Percentiles rank a stretch among this genome's conserved stretches.
Evolutionary conservation across 2,888 invertebrate species (phyloP).

Genomic region (Plagiodera versicolora): DNA sequence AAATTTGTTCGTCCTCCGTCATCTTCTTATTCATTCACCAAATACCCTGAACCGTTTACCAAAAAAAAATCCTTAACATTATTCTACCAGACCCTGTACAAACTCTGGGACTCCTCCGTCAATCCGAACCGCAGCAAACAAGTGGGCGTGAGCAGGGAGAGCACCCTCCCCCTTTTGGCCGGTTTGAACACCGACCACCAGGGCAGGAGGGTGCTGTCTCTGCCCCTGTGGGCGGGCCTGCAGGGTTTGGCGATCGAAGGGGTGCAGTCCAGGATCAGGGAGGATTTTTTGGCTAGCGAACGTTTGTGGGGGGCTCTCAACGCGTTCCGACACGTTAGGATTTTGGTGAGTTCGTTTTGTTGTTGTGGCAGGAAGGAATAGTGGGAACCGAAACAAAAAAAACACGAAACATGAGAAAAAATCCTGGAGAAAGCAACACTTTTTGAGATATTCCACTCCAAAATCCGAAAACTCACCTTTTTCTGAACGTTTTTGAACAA

Average conservation of each 20-base stretch:
- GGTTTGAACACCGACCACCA: constrained; percentile 59
- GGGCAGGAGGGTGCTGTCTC: constrained; percentile 68
- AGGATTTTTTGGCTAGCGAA: constrained; percentile 74
- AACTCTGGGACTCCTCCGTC: constrained; percentile 52
- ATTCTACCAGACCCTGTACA: constrained; percentile 49
- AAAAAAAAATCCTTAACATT: constrained; percentile 42
- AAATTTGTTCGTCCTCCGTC: too few species aligned
- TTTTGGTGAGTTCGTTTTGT: constrained; percentile 61
- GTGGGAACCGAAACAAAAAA: too few species aligned
- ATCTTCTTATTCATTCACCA: too few species aligned
- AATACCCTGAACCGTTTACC: too few species aligned
- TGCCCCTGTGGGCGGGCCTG: constrained; percentile 84
- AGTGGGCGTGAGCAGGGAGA: constrained; percentile 57
- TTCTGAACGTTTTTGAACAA: too few species aligned
- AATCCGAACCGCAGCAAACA: constrained; percentile 44
- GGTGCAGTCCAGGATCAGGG: constrained; percentile 69
- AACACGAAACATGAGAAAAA: too few species aligned
- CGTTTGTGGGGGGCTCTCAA: constrained; percentile 63
- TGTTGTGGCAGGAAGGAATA: too few species aligned
- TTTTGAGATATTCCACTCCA: too few species aligned
- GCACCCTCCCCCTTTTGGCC: constrained; percentile 62
- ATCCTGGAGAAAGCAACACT: too few species aligned
- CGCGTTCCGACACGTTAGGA: constrained; percentile 67
- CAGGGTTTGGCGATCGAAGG: constrained; percentile 73
- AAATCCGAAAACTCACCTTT: too few species aligned